Percentiles rank a stretch among this genome's conserved stretches.
Conservation (phyloP, 2,113 vertebrate genomes). For the Bostrychus sinensis region DNA sequence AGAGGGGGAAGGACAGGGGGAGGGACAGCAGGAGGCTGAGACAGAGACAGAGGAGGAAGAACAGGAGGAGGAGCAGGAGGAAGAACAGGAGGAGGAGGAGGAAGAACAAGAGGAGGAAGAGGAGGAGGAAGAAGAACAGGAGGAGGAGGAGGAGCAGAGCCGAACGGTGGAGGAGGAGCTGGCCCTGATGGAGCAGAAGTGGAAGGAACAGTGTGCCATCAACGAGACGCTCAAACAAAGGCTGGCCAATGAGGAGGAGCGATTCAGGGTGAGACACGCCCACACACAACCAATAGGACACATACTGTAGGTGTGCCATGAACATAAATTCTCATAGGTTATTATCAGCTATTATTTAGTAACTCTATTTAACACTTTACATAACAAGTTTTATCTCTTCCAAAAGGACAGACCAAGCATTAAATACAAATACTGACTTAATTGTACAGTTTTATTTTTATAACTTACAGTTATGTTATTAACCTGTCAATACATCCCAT, state of each 20-base stretch:
- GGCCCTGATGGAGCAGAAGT: slow-evolving; percentile 92
- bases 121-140: slow-evolving; percentile 32
- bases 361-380: no score
- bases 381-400: no score
- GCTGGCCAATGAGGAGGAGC: slow-evolving; percentile 86
- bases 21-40: slow-evolving; percentile 1
- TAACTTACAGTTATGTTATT: no score
- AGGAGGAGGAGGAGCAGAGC: slow-evolving; percentile 64
- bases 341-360: no score
- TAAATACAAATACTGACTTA: no score
- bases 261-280: slow-evolving; percentile 83
- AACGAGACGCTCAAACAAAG: slow-evolving; percentile 87
- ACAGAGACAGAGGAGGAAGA: background rate
- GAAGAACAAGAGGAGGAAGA: background rate
- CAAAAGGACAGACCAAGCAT: no score
- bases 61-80: slow-evolving; percentile 9
- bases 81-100: background rate
- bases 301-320: no score
- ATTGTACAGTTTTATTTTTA: no score
- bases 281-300: background rate
- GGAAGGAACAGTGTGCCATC: slow-evolving; percentile 93
- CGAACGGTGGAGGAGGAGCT: slow-evolving; percentile 90
- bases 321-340: no score
- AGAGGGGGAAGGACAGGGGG: background rate
- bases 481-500: no score